These are phyloP conservation scores for Pardalotus punctatus DNA, from an alignment of 2,113 vertebrate genomes.

Conservation along the genomic window DNA sequence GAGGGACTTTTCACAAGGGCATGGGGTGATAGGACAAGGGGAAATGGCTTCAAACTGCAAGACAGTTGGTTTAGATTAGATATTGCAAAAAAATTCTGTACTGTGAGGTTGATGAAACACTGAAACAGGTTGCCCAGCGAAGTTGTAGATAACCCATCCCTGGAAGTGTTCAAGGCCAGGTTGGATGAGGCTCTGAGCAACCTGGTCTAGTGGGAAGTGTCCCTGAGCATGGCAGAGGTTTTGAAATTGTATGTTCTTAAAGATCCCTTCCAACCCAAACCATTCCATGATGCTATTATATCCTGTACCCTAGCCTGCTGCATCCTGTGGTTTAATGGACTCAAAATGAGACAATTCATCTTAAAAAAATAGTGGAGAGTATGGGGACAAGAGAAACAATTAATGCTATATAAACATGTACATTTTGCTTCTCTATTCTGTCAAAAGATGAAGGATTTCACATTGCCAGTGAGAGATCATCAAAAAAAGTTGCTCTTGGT, in stretches of 20 bases:
- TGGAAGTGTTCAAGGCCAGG: background rate
- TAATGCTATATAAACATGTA: background rate
- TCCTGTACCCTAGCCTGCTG: background rate
- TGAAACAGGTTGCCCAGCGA: background rate
- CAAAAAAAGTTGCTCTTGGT: background rate
- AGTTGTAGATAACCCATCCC: background rate
- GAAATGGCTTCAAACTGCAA: background rate
- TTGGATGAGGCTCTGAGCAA: background rate
- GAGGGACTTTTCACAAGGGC: background rate
- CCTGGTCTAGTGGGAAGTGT: background rate
- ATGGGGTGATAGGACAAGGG: background rate
- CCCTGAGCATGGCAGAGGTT: background rate
- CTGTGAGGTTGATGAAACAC: background rate
- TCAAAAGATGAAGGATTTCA: background rate
- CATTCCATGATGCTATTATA: background rate
- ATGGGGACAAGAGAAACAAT: background rate
- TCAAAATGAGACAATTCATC: background rate
- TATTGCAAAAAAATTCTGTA: background rate
- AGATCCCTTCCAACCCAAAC: background rate
- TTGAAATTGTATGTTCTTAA: background rate
- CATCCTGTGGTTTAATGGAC: background rate
- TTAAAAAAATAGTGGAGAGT: background rate
- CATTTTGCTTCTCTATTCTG: background rate
- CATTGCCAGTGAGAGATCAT: background rate
- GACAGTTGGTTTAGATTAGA: background rate